A percentile compares a stretch with the other conserved stretches of the same genome.
Conservation (phyloP, 2,797 vertebrate genomes). For the Pseudochirops corinnae region DNA sequence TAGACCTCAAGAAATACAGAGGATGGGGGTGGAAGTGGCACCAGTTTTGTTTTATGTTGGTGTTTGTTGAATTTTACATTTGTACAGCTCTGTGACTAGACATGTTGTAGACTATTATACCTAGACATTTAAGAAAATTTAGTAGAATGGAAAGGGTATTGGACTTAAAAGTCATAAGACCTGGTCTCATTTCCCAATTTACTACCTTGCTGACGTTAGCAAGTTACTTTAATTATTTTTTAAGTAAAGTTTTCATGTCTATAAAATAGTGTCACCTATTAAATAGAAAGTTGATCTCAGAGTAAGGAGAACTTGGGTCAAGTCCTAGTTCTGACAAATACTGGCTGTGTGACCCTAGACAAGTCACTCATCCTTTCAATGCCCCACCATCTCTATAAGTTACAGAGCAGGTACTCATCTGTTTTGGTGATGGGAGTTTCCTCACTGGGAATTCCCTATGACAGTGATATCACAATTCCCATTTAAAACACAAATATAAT, state of each 20-base stretch:
- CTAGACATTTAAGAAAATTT: neutral
- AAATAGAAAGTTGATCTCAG: neutral
- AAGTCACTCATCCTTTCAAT: neutral
- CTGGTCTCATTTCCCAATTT: neutral
- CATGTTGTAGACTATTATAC: neutral
- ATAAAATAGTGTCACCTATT: constrained; percentile 5
- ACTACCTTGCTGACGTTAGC: neutral
- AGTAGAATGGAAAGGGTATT: neutral
- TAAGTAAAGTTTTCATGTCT: neutral
- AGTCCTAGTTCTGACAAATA: neutral
- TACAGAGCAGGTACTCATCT: neutral
- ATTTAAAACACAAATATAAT: neutral
- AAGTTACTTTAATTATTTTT: neutral
- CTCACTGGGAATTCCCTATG: neutral
- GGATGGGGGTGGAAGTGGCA: neutral
- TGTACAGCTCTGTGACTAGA: neutral
- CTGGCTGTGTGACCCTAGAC: neutral
- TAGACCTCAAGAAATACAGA: neutral
- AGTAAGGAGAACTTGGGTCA: neutral
- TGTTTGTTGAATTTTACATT: neutral
- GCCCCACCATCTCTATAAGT: neutral
- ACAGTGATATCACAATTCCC: neutral
- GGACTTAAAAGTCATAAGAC: neutral
- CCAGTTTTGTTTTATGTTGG: neutral
- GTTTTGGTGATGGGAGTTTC: neutral